A percentile compares a stretch with the other conserved stretches of the same genome.
These are phyloP conservation scores for Oncorhynchus nerka DNA, from an alignment of 2,113 vertebrate genomes.

Conservation along the genomic window DNA sequence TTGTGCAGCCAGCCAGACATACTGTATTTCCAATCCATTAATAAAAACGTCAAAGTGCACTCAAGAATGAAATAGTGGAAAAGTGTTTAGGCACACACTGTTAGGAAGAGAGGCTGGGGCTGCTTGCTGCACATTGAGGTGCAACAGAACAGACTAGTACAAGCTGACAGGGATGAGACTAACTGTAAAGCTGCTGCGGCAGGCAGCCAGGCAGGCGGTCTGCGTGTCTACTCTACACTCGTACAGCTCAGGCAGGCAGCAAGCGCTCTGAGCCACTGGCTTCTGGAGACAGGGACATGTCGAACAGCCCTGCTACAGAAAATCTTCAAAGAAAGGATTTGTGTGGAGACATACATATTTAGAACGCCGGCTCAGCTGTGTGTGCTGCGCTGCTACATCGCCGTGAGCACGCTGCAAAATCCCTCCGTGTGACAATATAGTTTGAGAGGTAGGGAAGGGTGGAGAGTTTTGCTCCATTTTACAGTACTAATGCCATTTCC, in stretches of 20 bases:
- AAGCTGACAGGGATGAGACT: conserved; percentile 40
- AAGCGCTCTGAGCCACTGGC: conserved; percentile 12
- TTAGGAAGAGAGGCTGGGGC: not conserved
- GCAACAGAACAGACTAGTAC: conserved; percentile 27
- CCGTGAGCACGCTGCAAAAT: not conserved
- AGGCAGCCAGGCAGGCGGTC: not conserved
- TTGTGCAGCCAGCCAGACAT: not conserved
- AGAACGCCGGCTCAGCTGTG: conserved; percentile 18
- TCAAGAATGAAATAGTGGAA: not conserved
- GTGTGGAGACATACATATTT: conserved; percentile 43
- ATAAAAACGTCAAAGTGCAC: not conserved
- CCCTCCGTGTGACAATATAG: conserved; percentile 24
- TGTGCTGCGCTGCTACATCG: conserved; percentile 22
- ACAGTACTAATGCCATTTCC: not conserved
- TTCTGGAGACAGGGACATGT: conserved; percentile 42
- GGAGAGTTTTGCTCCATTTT: not conserved
- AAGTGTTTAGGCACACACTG: not conserved
- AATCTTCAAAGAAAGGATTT: conserved; percentile 63
- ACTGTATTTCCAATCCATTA: not conserved
- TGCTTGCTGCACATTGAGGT: not conserved
- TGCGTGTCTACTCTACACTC: conserved; percentile 17
- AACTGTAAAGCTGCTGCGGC: conserved; percentile 14
- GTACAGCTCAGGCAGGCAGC: conserved; percentile 20
- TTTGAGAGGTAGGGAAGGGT: not conserved
- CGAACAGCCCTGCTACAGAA: conserved; percentile 36